These are phyloP conservation scores for Rhagium mordax DNA, from an alignment of 2,888 invertebrate species.

Conservation along the genomic window DNA sequence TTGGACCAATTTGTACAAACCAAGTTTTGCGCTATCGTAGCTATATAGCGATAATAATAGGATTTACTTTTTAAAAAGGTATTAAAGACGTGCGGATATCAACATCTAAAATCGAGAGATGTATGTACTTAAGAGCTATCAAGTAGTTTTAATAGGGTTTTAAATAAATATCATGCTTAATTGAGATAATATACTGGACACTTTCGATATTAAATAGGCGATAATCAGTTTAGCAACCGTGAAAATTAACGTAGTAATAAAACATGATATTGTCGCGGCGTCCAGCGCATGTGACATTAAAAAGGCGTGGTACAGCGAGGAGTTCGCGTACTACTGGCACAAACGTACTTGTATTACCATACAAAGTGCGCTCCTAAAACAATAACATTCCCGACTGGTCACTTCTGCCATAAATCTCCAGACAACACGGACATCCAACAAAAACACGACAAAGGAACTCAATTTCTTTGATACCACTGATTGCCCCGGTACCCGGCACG, in stretches of 20 bases:
- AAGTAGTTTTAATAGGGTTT: neutral
- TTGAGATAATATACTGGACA: slow-evolving; percentile 15
- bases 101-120: no score
- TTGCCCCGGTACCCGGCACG: slow-evolving; percentile 22
- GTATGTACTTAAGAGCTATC: no score
- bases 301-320: slow-evolving; percentile 50
- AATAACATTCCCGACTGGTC: slow-evolving; percentile 62
- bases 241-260: slow-evolving; percentile 32
- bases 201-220: slow-evolving; percentile 41
- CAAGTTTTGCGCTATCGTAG: no score
- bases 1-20: no score
- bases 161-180: neutral
- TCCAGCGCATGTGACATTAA: slow-evolving; percentile 47
- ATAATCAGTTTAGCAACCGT: slow-evolving; percentile 40
- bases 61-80: no score
- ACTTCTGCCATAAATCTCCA: slow-evolving; percentile 57
- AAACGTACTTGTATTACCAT: slow-evolving; percentile 56
- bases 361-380: slow-evolving; percentile 61
- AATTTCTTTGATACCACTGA: slow-evolving; percentile 47
- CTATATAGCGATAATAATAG: no score
- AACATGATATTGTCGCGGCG: slow-evolving; percentile 36
- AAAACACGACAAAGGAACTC: slow-evolving; percentile 53
- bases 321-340: slow-evolving; percentile 33
- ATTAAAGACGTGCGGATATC: no score
- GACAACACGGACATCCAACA: slow-evolving; percentile 46